Base-by-base conservation (phyloP, 1,140 invertebrate genomes). In the Drosophila ficusphila region DNA sequence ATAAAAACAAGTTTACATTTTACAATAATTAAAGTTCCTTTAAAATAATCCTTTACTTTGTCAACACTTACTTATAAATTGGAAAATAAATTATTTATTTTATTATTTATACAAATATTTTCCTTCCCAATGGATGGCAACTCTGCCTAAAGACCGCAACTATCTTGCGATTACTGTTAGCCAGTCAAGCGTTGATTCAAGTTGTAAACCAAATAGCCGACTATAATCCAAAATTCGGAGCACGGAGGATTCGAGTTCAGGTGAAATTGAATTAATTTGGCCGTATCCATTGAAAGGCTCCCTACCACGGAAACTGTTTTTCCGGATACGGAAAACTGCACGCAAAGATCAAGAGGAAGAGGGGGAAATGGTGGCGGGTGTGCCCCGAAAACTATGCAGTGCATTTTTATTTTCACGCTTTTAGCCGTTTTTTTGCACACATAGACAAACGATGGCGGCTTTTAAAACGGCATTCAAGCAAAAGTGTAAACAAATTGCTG, bases 191-290 rank as follows among this genome's bases (percentile, higher is more conserved):
- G 36, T 46, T 51, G 42, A 51, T 33, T 48, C 39, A 11, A 36
- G 56, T 36, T 34, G 44, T 42, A 44, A 51, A 27, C 38, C 56
- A 62, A 60, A 72, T 58, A 39, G 29, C 42, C 36, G 25, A 41
- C 51, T 42, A 72, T 73, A 39, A 73, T 73, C 38, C 19, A 46
- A 44, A 19, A 72, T 72, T 56, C 70, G 34, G 25, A 36, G 44
- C 49, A 73, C 69, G 69, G 21, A 57, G 27, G 51, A 31, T 56
- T 52, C 38, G 51, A 23, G 52, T 69, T 16, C 27, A 44, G 38
- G 42, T 39, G 39, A 85, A 76, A 85, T 73, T 86, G 71, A 79
- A 86, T 85, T 85, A 79, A 86, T 85, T 85, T 79, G 46, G 49
- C 42, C 57, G 39, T 48, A 51, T 49, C 34, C 54, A 48, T 31